Evolutionary conservation across 2,113 vertebrate species (phyloP).

Genomic region (Pygoscelis antarcticus): DNA sequence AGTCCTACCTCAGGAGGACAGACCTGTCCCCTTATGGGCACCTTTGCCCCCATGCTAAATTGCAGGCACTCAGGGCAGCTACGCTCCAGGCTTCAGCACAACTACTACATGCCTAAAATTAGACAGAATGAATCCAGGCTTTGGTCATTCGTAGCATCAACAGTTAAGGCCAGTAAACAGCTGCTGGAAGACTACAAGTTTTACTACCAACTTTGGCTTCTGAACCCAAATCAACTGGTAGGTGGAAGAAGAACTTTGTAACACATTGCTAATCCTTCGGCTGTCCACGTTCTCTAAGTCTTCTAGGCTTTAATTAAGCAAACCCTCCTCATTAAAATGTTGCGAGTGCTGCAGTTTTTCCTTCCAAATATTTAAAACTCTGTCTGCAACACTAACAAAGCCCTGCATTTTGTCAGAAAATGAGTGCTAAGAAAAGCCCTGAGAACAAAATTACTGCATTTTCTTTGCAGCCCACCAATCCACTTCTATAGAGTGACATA

Average conservation of each 20-base stretch:
- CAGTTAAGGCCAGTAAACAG: not conserved
- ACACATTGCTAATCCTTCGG: not conserved
- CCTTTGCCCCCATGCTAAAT: not conserved
- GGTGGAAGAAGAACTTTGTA: not conserved
- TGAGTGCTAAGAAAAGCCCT: not conserved
- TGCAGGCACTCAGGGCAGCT: not conserved
- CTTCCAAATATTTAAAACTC: conserved; percentile 21
- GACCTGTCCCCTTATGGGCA: not conserved
- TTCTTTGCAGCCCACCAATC: not conserved
- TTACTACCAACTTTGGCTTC: not conserved
- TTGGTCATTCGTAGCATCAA: not conserved
- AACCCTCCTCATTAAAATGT: conserved; percentile 36
- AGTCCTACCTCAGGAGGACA: not conserved
- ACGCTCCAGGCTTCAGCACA: not conserved
- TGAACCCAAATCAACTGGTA: not conserved
- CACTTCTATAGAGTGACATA: not conserved
- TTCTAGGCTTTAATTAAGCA: conserved; percentile 20
- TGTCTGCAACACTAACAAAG: not conserved
- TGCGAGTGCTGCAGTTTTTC: not conserved
- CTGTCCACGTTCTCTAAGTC: not conserved
- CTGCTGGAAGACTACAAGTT: not conserved
- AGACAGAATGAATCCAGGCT: not conserved
- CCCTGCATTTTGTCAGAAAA: not conserved
- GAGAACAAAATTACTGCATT: not conserved
- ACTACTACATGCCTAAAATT: not conserved